phyloP scores from a whole-genome alignment of 2,888 invertebrate genomes.

The Plutella xylostella region DNA sequence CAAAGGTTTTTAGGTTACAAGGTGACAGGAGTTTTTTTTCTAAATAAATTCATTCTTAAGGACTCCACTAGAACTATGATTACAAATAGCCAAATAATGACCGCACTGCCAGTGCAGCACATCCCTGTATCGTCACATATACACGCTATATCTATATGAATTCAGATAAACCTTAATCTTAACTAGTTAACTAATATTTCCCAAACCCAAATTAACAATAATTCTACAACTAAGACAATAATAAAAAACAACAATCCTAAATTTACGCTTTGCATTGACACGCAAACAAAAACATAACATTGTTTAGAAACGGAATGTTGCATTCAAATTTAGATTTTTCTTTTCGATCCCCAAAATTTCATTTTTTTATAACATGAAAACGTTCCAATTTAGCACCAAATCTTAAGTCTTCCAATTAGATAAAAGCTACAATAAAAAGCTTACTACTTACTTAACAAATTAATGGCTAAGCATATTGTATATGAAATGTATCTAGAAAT shows the following conservation, averaged over 20 bases:
- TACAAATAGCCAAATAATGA: constrained; percentile 35
- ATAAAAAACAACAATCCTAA: constrained; percentile 64
- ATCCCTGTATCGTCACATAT: constrained; percentile 65
- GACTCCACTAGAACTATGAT: constrained; percentile 23
- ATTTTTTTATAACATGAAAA: constrained; percentile 41
- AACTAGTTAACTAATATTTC: constrained; percentile 63
- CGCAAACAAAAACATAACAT: constrained; percentile 68
- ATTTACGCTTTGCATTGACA: constrained; percentile 50
- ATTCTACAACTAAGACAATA: constrained; percentile 48
- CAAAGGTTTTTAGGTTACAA: constrained; percentile 37
- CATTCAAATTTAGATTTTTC: constrained; percentile 38
- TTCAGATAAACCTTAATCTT: constrained; percentile 65
- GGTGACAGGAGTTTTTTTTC: constrained; percentile 36
- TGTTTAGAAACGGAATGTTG: constrained; percentile 56
- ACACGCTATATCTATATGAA: constrained; percentile 56
- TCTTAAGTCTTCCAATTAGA: constrained; percentile 66
- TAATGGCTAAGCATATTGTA: constrained; percentile 54
- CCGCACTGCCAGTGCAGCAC: constrained; percentile 59
- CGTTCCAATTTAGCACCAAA: constrained; percentile 67
- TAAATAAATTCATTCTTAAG: constrained; percentile 42
- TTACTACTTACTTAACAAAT: constrained; percentile 46
- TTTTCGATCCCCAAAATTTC: constrained; percentile 31
- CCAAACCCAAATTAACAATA: constrained; percentile 69
- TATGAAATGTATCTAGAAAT: constrained; percentile 55
- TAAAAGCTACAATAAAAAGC: constrained; percentile 57